Evolutionary conservation across 2,113 vertebrate genomes (phyloP), one percentile per base, ranked within the genome.

Genomic region (Pachypanchax playfairii): DNA sequence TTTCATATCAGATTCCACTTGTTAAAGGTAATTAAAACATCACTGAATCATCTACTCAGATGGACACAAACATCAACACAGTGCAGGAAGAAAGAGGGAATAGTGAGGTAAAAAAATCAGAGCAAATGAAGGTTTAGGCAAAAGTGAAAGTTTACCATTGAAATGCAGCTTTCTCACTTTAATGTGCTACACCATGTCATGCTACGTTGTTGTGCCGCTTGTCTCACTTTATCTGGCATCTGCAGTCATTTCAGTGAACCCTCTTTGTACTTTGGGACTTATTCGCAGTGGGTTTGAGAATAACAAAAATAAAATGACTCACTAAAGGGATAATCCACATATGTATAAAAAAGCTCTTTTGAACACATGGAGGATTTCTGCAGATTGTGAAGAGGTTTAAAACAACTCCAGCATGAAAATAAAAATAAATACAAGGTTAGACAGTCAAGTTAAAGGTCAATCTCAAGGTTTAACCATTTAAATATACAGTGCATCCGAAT

Each of bases 351-450:
- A 51, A 9, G 38, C 44, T 55, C 47, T 42, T 61, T 29, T 46
- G 25, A 79, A 61, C 36, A 39, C 33, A 50, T n/a, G 48, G 20
- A 64, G 28, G 24, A 60, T 43, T 39, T 72, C 61, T 72, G 70
- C 36, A 67, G 36, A 35, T 35, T 47, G 36, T 67, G 48, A 70
- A 39, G 31, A 80, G 55, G 60, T 36, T 62, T 28, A 43, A 69
- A 74, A 72, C 35, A 47, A 79, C 75, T 24, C 76, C 59, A 20
- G 73, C 17, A 56, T 76, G 70, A 59, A 70, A 73, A 76, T 47
- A 66, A 56, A 79, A 87, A 89, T 84, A 88, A 88, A 89, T 86
- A 85, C 52, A 67, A 56, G 42, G 64, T 59, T 65, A 48, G n/a
- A 76, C 46, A 57, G 61, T 9, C 71, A 65, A 71, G 73, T 43